Conservation (phyloP, 2,888 invertebrate genomes). For the Ornithoptera priamus region DNA sequence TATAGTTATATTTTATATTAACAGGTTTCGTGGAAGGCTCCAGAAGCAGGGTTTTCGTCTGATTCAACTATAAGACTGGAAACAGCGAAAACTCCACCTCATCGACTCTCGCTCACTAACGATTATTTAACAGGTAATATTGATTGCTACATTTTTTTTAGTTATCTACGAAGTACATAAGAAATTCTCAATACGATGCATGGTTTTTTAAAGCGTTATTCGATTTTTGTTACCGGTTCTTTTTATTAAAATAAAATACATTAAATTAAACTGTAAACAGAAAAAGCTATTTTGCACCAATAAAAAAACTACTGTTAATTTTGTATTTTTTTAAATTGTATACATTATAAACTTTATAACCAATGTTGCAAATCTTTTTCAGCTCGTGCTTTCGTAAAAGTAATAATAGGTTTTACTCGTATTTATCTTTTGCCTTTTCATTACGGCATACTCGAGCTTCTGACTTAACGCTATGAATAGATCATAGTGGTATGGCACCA, state of each 20-base stretch:
- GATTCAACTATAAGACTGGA: constrained; percentile 67
- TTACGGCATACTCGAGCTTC: background rate
- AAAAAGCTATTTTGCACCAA: no score
- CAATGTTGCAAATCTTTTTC: background rate
- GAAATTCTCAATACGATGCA: background rate
- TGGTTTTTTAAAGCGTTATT: no score
- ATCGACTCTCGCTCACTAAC: constrained; percentile 75
- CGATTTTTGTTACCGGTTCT: no score
- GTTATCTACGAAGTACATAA: background rate
- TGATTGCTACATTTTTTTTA: background rate
- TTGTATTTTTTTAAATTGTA: no score
- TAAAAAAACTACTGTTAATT: no score
- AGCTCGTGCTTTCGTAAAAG: background rate
- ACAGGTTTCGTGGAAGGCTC: constrained; percentile 76
- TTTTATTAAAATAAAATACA: no score
- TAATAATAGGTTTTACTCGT: background rate
- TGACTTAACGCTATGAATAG: constrained; percentile 1
- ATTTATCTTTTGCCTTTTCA: background rate
- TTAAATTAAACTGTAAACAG: no score
- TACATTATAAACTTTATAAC: no score
- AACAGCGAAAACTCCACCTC: constrained; percentile 59
- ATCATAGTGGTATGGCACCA: background rate
- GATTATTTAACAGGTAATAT: constrained; percentile 73
- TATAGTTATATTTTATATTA: background rate
- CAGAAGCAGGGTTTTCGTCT: constrained; percentile 67